Conservation (phyloP, 2,113 vertebrate species). For the Notarius quadriscutis region DNA sequence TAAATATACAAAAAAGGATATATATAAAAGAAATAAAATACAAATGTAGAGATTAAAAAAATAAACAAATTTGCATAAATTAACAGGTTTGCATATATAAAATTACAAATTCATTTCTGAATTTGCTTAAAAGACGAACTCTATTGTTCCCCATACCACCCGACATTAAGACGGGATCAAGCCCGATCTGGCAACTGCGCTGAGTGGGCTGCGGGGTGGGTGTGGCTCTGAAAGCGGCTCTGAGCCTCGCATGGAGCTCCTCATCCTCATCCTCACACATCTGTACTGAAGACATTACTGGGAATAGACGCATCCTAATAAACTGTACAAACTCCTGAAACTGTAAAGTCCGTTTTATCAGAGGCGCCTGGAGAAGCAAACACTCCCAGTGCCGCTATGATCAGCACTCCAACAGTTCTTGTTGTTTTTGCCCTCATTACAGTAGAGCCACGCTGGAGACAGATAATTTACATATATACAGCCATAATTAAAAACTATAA, state of each 20-base stretch:
- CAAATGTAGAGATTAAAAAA: too few relatives aligned
- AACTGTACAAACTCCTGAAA: neutral
- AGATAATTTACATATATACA: neutral
- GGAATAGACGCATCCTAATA: neutral
- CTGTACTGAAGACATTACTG: neutral
- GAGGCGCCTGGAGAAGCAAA: neutral
- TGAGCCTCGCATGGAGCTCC: too few relatives aligned
- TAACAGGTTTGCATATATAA: too few relatives aligned
- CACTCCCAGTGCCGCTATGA: neutral
- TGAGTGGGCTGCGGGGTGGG: too few relatives aligned
- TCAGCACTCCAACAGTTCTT: too few relatives aligned
- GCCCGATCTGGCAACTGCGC: neutral
- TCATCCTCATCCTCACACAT: too few relatives aligned
- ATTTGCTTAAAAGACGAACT: neutral
- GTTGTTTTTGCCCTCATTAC: too few relatives aligned
- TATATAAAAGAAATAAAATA: too few relatives aligned
- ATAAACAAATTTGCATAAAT: too few relatives aligned
- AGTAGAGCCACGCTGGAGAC: neutral
- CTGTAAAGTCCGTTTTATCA: neutral
- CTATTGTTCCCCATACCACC: neutral
- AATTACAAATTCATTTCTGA: neutral
- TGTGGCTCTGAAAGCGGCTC: too few relatives aligned
- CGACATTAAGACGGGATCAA: neutral
- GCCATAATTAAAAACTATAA: neutral
- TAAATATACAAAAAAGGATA: too few relatives aligned